These are phyloP conservation scores for Mellilla xanthometata DNA, from an alignment of 2,888 invertebrate genomes.

Conservation along the genomic window DNA sequence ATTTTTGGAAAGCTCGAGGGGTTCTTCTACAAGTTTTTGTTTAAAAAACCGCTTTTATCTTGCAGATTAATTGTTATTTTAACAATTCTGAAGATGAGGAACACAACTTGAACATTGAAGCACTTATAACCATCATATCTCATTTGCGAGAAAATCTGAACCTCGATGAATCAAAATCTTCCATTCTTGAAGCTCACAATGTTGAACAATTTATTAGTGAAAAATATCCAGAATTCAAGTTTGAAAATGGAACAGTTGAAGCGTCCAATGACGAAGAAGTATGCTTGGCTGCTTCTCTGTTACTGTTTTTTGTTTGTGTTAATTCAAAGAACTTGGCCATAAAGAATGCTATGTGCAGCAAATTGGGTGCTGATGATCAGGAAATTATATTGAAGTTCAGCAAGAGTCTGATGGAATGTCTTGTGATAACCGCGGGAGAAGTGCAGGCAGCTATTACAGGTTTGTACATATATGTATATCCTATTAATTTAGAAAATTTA, in stretches of 20 bases:
- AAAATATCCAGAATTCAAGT: constrained; percentile 77
- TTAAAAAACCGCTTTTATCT: no score
- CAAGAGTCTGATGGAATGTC: constrained; percentile 75
- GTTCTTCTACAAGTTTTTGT: no score
- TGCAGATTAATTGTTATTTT: constrained; percentile 77
- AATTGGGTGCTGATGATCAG: constrained; percentile 75
- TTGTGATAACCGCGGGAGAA: constrained; percentile 61
- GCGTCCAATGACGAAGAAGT: constrained; percentile 55
- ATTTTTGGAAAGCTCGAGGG: no score
- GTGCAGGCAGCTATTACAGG: constrained; percentile 68
- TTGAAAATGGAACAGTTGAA: constrained; percentile 57
- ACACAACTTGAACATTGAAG: constrained; percentile 49
- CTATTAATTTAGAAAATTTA: constrained; percentile 1
- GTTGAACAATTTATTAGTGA: constrained; percentile 65
- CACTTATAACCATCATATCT: constrained; percentile 59
- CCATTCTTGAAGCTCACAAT: constrained; percentile 60
- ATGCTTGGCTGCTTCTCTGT: constrained; percentile 71
- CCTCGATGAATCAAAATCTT: constrained; percentile 69
- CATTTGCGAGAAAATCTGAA: constrained; percentile 65
- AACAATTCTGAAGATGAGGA: constrained; percentile 46
- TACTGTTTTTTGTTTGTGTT: constrained; percentile 77
- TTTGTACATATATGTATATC: constrained; percentile 25
- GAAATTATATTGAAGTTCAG: constrained; percentile 78
- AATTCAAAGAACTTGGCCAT: constrained; percentile 78
- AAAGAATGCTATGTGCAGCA: constrained; percentile 80